Evolutionary conservation across 2,113 vertebrate species (phyloP).

Genomic region (Entomyzon cyanotis): DNA sequence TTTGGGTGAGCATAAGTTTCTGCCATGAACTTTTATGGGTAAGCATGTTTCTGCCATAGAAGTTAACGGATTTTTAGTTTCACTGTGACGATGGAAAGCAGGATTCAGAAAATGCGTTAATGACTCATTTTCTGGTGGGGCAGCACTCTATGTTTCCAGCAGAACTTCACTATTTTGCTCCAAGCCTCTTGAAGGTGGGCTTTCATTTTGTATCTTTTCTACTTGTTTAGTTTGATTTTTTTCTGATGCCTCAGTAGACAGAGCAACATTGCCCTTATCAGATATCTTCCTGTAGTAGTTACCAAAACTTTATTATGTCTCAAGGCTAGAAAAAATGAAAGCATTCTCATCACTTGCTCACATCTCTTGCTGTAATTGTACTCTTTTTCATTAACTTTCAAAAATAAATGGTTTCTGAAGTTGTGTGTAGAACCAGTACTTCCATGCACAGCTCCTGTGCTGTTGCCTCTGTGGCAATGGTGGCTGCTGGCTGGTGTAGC

Average conservation of each 20-base stretch:
- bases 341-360: not conserved
- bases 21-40: no score
- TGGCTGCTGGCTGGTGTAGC: not conserved
- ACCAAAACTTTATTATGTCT: not conserved
- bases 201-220: no score
- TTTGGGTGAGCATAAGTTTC: no score
- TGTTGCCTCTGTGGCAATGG: accelerated
- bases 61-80: no score
- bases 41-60: no score
- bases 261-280: not conserved
- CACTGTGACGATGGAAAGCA: no score
- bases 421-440: not conserved
- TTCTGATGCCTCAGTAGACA: not conserved
- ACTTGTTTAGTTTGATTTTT: no score
- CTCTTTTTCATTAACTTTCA: not conserved
- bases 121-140: no score
- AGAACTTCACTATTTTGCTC: no score
- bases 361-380: not conserved
- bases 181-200: no score
- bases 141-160: no score
- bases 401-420: not conserved
- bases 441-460: not conserved
- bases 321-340: not conserved
- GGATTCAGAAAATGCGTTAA: no score
- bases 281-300: not conserved